These are phyloP conservation scores for Montipora sp. DNA, from an alignment of 64 coral and sea anemone genomes.

Conservation along the genomic window DNA sequence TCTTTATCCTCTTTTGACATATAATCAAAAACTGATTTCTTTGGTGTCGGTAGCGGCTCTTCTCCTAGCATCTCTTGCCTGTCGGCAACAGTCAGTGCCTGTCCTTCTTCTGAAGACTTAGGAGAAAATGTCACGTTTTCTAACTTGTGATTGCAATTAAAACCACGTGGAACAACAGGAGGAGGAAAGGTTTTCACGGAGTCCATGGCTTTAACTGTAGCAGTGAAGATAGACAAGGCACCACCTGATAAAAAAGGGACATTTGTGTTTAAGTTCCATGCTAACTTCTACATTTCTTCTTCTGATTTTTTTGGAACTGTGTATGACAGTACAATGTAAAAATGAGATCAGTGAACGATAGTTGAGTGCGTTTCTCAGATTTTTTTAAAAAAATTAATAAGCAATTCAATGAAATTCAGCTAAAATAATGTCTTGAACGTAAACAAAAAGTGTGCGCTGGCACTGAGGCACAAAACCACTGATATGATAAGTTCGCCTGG, in stretches of 20 bases:
- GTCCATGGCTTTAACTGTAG: slow-evolving; percentile 50
- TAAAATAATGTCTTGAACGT: too few relatives aligned
- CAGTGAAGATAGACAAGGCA: slow-evolving; percentile 77
- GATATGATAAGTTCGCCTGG: neutral
- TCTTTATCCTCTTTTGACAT: slow-evolving; percentile 78
- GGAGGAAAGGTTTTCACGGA: slow-evolving; percentile 74
- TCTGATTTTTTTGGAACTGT: too few relatives aligned
- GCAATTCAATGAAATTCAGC: too few relatives aligned
- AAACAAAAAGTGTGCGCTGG: too few relatives aligned
- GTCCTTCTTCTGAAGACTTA: slow-evolving; percentile 14
- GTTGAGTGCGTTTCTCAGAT: too few relatives aligned
- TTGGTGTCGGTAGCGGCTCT: slow-evolving; percentile 53
- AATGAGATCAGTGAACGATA: too few relatives aligned
- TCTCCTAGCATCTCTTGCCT: slow-evolving; percentile 78
- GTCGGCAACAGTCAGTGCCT: slow-evolving; percentile 61
- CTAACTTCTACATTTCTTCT: too few relatives aligned
- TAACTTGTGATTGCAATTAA: slow-evolving; percentile 45
- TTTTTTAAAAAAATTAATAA: too few relatives aligned
- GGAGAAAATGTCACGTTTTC: neutral
- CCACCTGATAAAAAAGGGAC: slow-evolving; percentile 51
- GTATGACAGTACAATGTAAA: too few relatives aligned
- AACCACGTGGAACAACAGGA: slow-evolving; percentile 67
- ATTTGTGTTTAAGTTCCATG: neutral
- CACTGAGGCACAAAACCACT: too few relatives aligned
- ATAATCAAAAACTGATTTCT: slow-evolving; percentile 92